Conservation (phyloP, 2,797 vertebrate species). For the Acanthurus tractus region DNA sequence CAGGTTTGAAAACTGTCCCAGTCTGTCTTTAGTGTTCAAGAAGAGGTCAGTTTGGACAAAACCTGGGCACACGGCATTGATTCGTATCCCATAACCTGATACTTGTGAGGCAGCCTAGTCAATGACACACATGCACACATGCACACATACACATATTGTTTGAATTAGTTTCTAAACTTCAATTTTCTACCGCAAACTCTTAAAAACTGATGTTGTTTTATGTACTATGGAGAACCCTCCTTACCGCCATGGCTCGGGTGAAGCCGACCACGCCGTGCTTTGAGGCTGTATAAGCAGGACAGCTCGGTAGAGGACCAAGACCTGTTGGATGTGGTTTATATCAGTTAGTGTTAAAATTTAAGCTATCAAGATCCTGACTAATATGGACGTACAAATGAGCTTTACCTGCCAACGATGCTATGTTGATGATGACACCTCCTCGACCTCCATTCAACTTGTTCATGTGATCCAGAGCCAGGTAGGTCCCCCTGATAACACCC, state of each 20-base stretch:
- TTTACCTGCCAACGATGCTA: conserved; percentile 83
- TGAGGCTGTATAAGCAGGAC: conserved; percentile 83
- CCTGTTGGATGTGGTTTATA: conserved; percentile 54
- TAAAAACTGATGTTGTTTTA: not conserved
- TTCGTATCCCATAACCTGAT: conserved; percentile 71
- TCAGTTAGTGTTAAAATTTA: not conserved
- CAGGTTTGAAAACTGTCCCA: conserved; percentile 59
- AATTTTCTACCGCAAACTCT: not conserved
- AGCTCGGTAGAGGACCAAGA: conserved; percentile 58
- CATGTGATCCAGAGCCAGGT: conserved; percentile 83
- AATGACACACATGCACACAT: not conserved
- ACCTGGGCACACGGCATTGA: conserved; percentile 81
- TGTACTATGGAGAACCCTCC: not conserved
- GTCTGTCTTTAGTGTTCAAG: not conserved
- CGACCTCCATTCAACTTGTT: conserved; percentile 76
- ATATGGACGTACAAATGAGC: not conserved
- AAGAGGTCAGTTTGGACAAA: conserved; percentile 78
- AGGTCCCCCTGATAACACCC: conserved; percentile 74
- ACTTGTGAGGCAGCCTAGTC: conserved; percentile 65
- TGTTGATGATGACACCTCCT: conserved; percentile 83
- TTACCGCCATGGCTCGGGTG: conserved; percentile 82
- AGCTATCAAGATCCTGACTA: not conserved
- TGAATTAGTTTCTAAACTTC: too few species aligned
- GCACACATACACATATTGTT: too few species aligned
- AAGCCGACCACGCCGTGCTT: conserved; percentile 85